Evolutionary conservation across 2,113 vertebrate species (phyloP).

Genomic region (Lates calcarifer): DNA sequence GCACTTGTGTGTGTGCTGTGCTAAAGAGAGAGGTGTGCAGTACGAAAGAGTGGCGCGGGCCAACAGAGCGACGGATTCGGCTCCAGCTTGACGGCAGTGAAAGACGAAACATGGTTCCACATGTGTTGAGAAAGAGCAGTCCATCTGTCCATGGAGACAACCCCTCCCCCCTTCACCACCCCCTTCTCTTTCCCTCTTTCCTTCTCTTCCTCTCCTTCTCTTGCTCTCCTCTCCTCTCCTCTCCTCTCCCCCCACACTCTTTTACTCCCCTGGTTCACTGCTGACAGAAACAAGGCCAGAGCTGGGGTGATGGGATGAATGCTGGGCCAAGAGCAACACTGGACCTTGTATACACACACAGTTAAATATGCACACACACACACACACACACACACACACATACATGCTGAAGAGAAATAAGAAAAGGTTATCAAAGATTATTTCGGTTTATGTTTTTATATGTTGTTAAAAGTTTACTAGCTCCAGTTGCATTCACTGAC

Average conservation of each 20-base stretch:
- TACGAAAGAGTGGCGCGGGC: conserved; percentile 78
- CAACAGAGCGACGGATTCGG: conserved; percentile 86
- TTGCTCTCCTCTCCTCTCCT: conserved; percentile 39
- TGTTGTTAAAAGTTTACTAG: conserved; percentile 66
- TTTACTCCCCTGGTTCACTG: conserved; percentile 80
- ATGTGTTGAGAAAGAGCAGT: conserved; percentile 97
- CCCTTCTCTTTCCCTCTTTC: conserved; percentile 54
- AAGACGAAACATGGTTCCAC: conserved; percentile 93
- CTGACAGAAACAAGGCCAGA: conserved; percentile 86
- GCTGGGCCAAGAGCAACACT: conserved; percentile 82
- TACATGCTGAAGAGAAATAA: conserved; percentile 43
- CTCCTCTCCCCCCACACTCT: conserved; percentile 70
- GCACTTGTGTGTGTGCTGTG: conserved; percentile 58
- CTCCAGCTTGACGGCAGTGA: conserved; percentile 98
- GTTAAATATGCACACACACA: conserved; percentile 18
- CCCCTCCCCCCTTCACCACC: conserved; percentile 62
- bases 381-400: conserved; percentile 42
- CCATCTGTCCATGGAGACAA: conserved; percentile 85
- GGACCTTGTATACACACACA: conserved; percentile 68
- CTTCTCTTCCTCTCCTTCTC: conserved; percentile 57
- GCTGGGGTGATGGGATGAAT: conserved; percentile 83
- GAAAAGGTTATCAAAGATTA: conserved; percentile 66
- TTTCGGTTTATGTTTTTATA: conserved; percentile 31
- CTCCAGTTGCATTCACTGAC: conserved; percentile 35
- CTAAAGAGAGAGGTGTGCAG: conserved; percentile 81